Evolutionary conservation across 23 tunicate species (phyloP).

Genomic region (Ciona savignyi): DNA sequence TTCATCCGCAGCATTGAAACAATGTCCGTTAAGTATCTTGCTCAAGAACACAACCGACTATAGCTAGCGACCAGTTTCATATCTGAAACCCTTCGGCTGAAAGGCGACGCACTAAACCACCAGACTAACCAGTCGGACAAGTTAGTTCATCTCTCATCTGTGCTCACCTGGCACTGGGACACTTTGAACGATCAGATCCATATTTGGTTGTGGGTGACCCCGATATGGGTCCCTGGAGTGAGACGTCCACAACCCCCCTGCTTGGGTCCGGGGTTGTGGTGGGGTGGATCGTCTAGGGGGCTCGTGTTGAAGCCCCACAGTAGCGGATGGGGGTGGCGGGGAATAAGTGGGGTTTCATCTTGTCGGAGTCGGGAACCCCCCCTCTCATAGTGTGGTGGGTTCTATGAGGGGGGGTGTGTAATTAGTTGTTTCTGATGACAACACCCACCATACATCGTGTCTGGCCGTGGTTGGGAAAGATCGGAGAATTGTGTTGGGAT

Average conservation of each 20-base stretch:
- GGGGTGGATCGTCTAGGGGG: slow-evolving; percentile 2
- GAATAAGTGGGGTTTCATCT: slow-evolving; percentile 30
- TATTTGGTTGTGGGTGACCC: slow-evolving; percentile 1
- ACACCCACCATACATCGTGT: too few relatives aligned
- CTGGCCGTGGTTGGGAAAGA: too few relatives aligned
- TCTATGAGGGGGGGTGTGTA: neutral
- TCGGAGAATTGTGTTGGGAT: too few relatives aligned
- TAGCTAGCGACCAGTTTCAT: neutral
- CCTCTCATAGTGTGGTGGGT: slow-evolving; percentile 24
- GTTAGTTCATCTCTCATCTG: neutral
- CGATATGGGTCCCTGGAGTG: neutral
- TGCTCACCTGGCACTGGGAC: slow-evolving; percentile 54
- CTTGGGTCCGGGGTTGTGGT: neutral
- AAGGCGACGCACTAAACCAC: too few relatives aligned
- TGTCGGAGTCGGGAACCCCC: neutral
- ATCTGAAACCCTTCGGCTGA: neutral
- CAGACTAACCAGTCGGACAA: too few relatives aligned
- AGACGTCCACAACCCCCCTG: neutral
- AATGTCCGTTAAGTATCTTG: neutral
- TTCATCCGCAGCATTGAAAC: too few relatives aligned
- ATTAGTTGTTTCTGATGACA: neutral
- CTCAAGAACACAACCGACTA: neutral
- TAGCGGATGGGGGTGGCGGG: slow-evolving; percentile 43
- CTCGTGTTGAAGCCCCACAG: slow-evolving; percentile 6
- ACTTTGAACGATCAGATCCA: slow-evolving; percentile 35